Percentiles rank a stretch among this genome's conserved stretches.
These are phyloP conservation scores for Pseudachorutes palmiensis DNA, from an alignment of 1,140 invertebrate species.

Conservation along the genomic window DNA sequence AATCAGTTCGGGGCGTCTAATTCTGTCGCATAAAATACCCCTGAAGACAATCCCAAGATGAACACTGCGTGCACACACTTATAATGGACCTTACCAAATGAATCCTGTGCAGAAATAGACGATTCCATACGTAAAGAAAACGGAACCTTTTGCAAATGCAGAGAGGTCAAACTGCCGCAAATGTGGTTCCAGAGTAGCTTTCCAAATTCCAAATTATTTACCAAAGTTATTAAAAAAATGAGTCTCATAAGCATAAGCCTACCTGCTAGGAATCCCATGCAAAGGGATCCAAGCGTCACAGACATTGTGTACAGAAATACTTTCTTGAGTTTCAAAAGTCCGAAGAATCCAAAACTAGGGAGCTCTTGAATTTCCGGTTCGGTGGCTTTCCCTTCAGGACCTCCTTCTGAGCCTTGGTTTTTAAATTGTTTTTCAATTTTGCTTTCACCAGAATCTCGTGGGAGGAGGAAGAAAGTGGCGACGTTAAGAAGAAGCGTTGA, in stretches of 20 bases:
- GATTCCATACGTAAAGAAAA: slow-evolving; percentile 5
- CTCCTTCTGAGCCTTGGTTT: neutral
- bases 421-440: neutral
- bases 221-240: slow-evolving; percentile 60
- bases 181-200: neutral
- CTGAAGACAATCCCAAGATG: slow-evolving; percentile 49
- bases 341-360: slow-evolving; percentile 1
- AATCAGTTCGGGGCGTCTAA: slow-evolving; percentile 55
- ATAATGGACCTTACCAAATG: slow-evolving; percentile 46
- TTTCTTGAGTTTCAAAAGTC: slow-evolving; percentile 55
- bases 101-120: slow-evolving; percentile 56
- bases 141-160: slow-evolving; percentile 48
- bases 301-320: slow-evolving; percentile 57
- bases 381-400: neutral
- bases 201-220: slow-evolving; percentile 58
- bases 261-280: slow-evolving; percentile 70
- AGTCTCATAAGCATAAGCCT: slow-evolving; percentile 47
- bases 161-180: slow-evolving; percentile 52
- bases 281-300: slow-evolving; percentile 65
- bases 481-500: slow-evolving; percentile 46
- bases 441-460: neutral
- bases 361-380: neutral
- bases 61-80: no score
- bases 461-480: slow-evolving; percentile 42
- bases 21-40: slow-evolving; percentile 68